Conservation (phyloP, 2,797 vertebrate genomes). For the Peromyscus nudipes region DNA sequence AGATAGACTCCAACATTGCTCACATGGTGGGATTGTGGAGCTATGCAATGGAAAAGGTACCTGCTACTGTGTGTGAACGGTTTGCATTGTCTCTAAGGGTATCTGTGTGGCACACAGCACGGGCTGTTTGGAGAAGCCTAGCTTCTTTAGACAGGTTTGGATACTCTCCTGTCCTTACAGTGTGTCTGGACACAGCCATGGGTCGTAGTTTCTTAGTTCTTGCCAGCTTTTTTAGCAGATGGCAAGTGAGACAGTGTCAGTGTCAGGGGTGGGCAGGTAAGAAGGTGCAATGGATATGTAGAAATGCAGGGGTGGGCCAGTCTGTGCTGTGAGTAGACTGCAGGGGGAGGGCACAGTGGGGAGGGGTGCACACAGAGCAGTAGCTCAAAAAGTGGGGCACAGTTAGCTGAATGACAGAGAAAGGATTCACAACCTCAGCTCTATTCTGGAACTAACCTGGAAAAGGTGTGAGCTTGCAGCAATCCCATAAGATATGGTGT, state of each 20-base stretch:
- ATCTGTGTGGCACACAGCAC: neutral
- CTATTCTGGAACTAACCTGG: fast-evolving
- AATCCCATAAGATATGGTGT: neutral
- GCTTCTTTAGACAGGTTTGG: neutral
- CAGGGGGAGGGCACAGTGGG: neutral
- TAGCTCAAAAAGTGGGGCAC: neutral
- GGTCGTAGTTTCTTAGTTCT: fast-evolving
- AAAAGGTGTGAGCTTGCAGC: neutral
- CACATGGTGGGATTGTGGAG: constrained; percentile 98
- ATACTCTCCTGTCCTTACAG: neutral
- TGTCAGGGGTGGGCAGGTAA: too few species aligned
- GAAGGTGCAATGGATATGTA: neutral
- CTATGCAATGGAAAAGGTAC: constrained; percentile 98
- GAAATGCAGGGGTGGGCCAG: neutral
- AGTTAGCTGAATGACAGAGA: fast-evolving
- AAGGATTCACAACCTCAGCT: neutral
- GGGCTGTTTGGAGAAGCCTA: neutral
- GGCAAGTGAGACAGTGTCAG: neutral
- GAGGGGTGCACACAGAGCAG: fast-evolving
- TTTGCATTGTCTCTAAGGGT: fast-evolving
- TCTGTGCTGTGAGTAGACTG: neutral
- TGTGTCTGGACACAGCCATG: fast-evolving
- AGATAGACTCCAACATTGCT: constrained; percentile 95
- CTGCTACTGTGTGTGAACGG: neutral
- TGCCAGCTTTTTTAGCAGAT: neutral